Percentiles rank a stretch among this genome's conserved stretches.
Conservation (phyloP, 1,140 invertebrate genomes). For the Heliconius melpomene region DNA sequence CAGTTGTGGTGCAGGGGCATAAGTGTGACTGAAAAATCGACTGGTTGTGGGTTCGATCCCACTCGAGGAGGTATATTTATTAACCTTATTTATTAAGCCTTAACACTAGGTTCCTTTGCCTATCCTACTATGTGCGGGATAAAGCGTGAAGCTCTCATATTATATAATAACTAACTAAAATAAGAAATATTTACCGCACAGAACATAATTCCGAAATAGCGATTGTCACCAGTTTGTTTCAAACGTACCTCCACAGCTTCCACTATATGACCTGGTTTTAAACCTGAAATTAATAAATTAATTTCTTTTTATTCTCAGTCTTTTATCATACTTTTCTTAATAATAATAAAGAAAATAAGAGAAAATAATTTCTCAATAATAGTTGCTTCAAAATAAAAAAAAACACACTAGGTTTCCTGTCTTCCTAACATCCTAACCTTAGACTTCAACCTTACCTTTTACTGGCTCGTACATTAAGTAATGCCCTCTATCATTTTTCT, state of each 20-base stretch:
- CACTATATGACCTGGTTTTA: conserved; percentile 32
- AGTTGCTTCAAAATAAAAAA: no score
- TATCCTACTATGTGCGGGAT: not conserved
- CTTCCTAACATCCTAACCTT: no score
- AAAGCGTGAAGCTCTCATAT: not conserved
- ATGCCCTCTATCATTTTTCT: conserved; percentile 53
- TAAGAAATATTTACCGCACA: conserved; percentile 46
- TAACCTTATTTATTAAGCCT: no score
- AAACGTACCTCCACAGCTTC: conserved; percentile 47
- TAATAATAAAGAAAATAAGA: no score
- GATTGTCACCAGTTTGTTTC: conserved; percentile 54
- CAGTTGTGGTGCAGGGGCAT: no score
- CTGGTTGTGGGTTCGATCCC: no score
- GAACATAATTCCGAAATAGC: conserved; percentile 47
- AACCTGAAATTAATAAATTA: conserved; percentile 21
- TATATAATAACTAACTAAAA: not conserved
- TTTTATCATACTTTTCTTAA: no score
- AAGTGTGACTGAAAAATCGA: no score
- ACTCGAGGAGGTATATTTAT: no score
- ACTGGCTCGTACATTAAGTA: conserved; percentile 47
- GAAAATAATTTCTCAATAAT: rapidly evolving
- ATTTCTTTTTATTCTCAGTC: no score
- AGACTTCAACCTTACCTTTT: conserved; percentile 35
- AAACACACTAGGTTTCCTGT: no score
- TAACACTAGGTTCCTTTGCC: no score